Conservation (phyloP, 2,888 invertebrate species). For the Sphecodes monilicornis region DNA sequence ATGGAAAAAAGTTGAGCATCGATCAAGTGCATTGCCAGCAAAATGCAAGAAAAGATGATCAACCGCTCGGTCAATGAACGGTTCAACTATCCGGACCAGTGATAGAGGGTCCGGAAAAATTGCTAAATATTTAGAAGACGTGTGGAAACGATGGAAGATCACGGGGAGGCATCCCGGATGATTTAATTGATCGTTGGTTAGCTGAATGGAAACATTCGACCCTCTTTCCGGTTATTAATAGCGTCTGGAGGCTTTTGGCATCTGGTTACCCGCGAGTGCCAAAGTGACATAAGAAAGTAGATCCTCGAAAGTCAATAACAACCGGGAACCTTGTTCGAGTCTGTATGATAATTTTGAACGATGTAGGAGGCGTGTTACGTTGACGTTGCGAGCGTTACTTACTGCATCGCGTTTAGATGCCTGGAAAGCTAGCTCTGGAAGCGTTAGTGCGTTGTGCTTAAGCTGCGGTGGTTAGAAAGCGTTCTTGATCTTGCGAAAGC, state of each 20-base stretch:
- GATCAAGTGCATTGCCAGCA: background rate
- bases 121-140: background rate
- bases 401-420: conserved; percentile 76
- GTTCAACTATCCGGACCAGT: background rate
- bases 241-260: conserved; percentile 42
- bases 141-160: background rate
- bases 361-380: conserved; percentile 15
- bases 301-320: conserved; percentile 44
- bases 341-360: background rate
- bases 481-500: conserved; percentile 43
- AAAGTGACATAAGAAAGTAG: conserved; percentile 40
- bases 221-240: conserved; percentile 59
- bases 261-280: conserved; percentile 37
- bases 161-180: background rate
- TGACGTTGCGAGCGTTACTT: conserved; percentile 74
- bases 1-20: background rate
- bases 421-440: conserved; percentile 75
- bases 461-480: conserved; percentile 58
- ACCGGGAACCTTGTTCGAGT: background rate
- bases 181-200: conserved; percentile 37
- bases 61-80: background rate
- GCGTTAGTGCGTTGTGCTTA: conserved; percentile 66
- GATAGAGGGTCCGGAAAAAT: background rate
- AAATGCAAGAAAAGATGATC: background rate
- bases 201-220: conserved; percentile 44